A percentile compares a stretch with the other conserved stretches of the same genome.
Evolutionary conservation across 2,888 invertebrate species (phyloP).

Genomic region (Carpatolechia fugitivella): DNA sequence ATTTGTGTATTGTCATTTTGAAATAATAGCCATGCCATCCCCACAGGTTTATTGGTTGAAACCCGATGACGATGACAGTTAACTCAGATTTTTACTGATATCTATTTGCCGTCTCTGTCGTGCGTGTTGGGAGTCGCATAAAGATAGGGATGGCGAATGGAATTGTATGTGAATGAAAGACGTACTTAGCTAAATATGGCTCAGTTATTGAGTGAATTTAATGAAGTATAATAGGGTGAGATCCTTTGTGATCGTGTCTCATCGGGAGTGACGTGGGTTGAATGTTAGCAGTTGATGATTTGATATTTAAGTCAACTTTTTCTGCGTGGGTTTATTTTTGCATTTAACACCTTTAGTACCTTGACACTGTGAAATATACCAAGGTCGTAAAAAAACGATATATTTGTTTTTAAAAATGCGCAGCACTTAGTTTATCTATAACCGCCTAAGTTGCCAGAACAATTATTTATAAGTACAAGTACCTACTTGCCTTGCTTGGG

Average conservation of each 20-base stretch:
- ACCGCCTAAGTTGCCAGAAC: too few species aligned
- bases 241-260: constrained; percentile 48
- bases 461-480: too few species aligned
- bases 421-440: too few species aligned
- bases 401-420: too few species aligned
- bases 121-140: constrained; percentile 18
- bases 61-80: constrained; percentile 72
- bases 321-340: background rate
- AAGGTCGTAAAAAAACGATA: too few species aligned
- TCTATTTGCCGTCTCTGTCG: constrained; percentile 39
- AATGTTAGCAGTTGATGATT: constrained; percentile 49
- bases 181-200: constrained; percentile 54
- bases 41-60: constrained; percentile 72
- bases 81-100: constrained; percentile 57
- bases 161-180: constrained; percentile 49
- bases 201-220: constrained; percentile 47
- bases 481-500: too few species aligned
- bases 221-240: constrained; percentile 65
- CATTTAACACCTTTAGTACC: too few species aligned
- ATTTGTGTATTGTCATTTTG: constrained; percentile 77
- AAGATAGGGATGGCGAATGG: constrained; percentile 34
- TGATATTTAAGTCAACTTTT: constrained; percentile 7
- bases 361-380: too few species aligned
- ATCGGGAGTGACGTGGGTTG: constrained; percentile 29
- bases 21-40: constrained; percentile 76